Conservation (phyloP, 2,113 vertebrate species). For the Benitochromis conjunctus region DNA sequence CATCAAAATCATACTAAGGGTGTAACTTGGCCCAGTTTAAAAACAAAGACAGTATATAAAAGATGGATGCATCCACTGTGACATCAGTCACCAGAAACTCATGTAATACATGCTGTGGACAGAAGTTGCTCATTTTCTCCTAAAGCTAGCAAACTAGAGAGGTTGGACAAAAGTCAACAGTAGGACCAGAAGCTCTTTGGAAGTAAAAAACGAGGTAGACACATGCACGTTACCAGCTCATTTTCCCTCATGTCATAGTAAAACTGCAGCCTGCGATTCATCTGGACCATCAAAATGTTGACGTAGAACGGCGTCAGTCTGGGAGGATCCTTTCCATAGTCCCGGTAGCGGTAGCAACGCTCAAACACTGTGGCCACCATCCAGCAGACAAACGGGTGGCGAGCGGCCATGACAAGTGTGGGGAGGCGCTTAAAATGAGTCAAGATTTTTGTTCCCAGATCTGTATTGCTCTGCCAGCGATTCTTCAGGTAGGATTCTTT, state of each 20-base stretch:
- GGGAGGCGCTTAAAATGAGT: constrained; percentile 41
- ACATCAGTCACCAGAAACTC: not conserved
- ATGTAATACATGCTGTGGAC: not conserved
- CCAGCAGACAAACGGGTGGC: constrained; percentile 70
- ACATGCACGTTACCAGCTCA: not conserved
- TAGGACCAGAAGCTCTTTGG: not conserved
- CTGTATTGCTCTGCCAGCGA: constrained; percentile 1
- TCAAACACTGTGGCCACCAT: constrained; percentile 56
- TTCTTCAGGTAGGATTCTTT: constrained; percentile 63
- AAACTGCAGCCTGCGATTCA: constrained; percentile 63
- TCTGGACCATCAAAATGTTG: constrained; percentile 60
- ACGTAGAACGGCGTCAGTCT: constrained; percentile 59
- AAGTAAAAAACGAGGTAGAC: not conserved
- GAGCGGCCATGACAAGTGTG: constrained; percentile 40
- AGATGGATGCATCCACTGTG: not conserved
- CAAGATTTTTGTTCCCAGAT: not conserved
- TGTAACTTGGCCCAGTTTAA: not conserved
- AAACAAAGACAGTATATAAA: not conserved
- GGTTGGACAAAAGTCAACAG: not conserved
- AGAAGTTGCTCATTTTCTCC: not conserved
- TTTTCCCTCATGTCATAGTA: constrained; percentile 18
- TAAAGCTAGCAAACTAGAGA: not conserved
- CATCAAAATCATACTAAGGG: not conserved
- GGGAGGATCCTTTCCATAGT: not conserved
- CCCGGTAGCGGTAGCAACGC: not conserved